Base-by-base conservation (phyloP, 92 coral and sea anemone genomes). In the Nematostella vectensis region DNA sequence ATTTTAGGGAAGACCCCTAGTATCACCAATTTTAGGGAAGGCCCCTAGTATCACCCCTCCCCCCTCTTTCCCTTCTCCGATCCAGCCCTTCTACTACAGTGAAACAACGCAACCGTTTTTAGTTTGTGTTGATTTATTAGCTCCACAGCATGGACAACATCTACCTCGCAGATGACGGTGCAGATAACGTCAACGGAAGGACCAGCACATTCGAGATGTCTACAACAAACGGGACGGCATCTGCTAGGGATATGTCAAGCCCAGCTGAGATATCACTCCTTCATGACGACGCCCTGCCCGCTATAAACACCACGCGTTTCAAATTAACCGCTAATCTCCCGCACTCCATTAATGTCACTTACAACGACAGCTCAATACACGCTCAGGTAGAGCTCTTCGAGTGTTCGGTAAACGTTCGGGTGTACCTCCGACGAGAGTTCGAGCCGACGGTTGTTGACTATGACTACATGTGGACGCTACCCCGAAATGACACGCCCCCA, bases 401-500 rank as follows among this genome's bases (percentile, higher is more conserved):
- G 57, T 84, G 94, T 38, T 48, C 70, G 1, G n/a, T n/a, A n/a
- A 58, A 70, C 2, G 69, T 57, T 25, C 59, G 42, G 22, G 74
- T 87, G 2, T 80, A 63, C 24, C 42, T 84, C n/a, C 77, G 74
- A 8, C 22, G 57, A 23, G 40, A 68, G 47, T 20, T 26, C 30
- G 58, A 45, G 25, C 88, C 87, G 1, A 84, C 84, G 4, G 43
- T 50, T 9, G 71, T 61, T 18, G 6, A 15, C 1, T 79, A 23
- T 38, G 89, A 83, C 42, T 88, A 70, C 57, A 76, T 49, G 20
- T 89, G 88, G 86, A 66, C 69, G 28, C 50, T 85, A 9, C 83
- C 89, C 2, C 55, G 60, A 20, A 59, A 47, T 29, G 64, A 82
- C 54, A 37, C 27, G n/a, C 50, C 72, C 0, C 12, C 3, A 3